These are phyloP conservation scores for Gonatopus flavifemur DNA, from an alignment of 1,140 invertebrate genomes.

Conservation along the genomic window DNA sequence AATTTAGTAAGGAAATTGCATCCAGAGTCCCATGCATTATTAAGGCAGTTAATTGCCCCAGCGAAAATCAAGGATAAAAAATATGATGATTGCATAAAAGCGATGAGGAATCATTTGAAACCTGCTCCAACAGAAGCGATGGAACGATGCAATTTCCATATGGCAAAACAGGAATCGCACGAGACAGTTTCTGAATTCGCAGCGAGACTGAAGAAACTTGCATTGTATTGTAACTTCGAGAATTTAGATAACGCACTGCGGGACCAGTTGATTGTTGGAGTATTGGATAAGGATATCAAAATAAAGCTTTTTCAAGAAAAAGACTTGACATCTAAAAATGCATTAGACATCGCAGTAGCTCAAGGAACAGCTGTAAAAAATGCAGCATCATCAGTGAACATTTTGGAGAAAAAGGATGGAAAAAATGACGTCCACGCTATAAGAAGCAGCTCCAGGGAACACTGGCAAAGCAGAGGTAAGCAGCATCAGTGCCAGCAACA, in stretches of 20 bases:
- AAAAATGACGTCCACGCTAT: not conserved
- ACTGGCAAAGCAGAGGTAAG: slow-evolving; percentile 1
- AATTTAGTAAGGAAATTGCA: not conserved
- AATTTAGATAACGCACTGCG: slow-evolving; percentile 7
- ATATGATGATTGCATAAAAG: slow-evolving; percentile 2
- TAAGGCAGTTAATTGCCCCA: slow-evolving; percentile 1
- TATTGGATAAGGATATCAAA: not conserved
- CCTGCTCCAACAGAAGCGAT: slow-evolving; percentile 8
- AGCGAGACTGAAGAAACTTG: slow-evolving; percentile 6
- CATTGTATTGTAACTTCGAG: not conserved
- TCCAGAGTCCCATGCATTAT: slow-evolving; percentile 1
- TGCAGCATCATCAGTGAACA: not conserved
- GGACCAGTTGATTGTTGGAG: slow-evolving; percentile 8
- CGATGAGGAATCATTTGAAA: slow-evolving; percentile 1
- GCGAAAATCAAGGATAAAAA: not conserved
- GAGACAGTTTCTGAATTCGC: slow-evolving; percentile 8
- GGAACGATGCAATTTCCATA: slow-evolving; percentile 7
- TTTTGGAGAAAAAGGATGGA: not conserved
- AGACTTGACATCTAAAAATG: slow-evolving; percentile 6
- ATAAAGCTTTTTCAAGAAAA: slow-evolving; percentile 10
- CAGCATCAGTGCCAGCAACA: too few species aligned
- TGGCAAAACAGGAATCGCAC: slow-evolving; percentile 3
- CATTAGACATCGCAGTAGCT: slow-evolving; percentile 1
- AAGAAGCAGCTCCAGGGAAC: not conserved
- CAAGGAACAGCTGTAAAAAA: slow-evolving; percentile 7